Evolutionary conservation across 2,888 invertebrate genomes (phyloP), one percentile per base, ranked within the genome.

Genomic region (Tinea trinotella): DNA sequence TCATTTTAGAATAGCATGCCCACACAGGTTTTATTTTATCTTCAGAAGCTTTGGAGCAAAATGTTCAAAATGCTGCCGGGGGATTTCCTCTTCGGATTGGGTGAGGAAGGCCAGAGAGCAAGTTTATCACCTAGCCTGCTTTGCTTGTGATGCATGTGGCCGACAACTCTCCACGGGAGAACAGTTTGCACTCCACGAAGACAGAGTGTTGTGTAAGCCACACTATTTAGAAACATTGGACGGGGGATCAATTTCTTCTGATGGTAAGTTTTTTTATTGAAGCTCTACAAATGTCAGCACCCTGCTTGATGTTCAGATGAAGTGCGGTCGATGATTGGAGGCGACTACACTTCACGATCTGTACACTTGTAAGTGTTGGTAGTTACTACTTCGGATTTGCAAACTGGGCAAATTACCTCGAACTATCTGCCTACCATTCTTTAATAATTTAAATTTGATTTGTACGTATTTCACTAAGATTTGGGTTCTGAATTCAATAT

Each of bases 121-220:
- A 76, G 96, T 99, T 24, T 99, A 98, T 87, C 99, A 99, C 84
- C 88, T 99, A 74, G 99, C 99, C 50, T 99, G 99, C 85, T 99
- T 99, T 85, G 97, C 98, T 15, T 99, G 99, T 81, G 97, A 98
- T 78, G 95, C 96, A 57, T 97, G 97, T 77, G 95, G 96, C 64
- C 89, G 96, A 24, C 97, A 97, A 80, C 88, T 97, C 57, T 95
- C 94, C 61, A 97, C 96, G 0, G 98, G 98, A 3, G 98, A 98
- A 77, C 98, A 99, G 87, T 99, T 99, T 80, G 98, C 98, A 9
- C 89, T 99, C 57, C 94, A 97, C 75, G 97, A 98, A 65, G 95
- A 95, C 74, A 87, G 96, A 60, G 93, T 99, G 56, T 90, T 99
- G 60, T 99, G 99, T 88, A 99, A 98, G 84, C 95, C 96, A 40